These are phyloP conservation scores for Proctacanthus coquilletti DNA, from an alignment of 1,140 invertebrate genomes.

Conservation along the genomic window DNA sequence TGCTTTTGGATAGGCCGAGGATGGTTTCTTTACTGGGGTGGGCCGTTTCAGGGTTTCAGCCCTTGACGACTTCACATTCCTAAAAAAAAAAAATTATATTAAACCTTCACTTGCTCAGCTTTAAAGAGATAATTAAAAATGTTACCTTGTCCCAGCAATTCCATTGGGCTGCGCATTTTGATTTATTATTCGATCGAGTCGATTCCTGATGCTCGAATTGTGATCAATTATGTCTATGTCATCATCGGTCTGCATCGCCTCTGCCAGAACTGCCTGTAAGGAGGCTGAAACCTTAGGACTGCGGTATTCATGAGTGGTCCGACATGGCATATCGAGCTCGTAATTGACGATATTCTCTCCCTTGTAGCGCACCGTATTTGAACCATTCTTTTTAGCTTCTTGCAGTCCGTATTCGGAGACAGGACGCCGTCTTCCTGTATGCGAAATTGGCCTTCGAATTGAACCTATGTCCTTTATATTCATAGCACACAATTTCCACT, in stretches of 20 bases:
- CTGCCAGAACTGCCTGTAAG: conserved; percentile 55
- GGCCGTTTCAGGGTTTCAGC: conserved; percentile 1
- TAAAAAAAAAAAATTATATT: not conserved
- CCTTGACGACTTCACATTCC: conserved; percentile 5
- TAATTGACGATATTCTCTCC: conserved; percentile 73
- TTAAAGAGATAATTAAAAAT: not conserved
- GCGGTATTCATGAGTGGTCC: conserved; percentile 67
- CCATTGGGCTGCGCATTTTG: conserved; percentile 13
- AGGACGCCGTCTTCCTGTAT: conserved; percentile 45
- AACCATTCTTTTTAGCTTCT: conserved; percentile 34
- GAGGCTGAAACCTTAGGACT: conserved; percentile 52
- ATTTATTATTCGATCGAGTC: conserved; percentile 4
- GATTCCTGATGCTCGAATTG: not conserved
- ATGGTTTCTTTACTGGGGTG: conserved; percentile 18
- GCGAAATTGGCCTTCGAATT: conserved; percentile 44
- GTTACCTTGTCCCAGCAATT: not conserved
- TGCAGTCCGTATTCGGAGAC: conserved; percentile 56
- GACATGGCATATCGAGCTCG: conserved; percentile 61
- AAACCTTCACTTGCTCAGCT: too few species aligned
- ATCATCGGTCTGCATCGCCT: conserved; percentile 52
- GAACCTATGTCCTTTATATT: conserved; percentile 26
- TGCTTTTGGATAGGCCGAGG: conserved; percentile 28
- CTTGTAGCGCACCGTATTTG: conserved; percentile 42
- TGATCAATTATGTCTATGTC: conserved; percentile 43
- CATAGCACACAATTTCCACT: conserved; percentile 48